phyloP scores from a whole-genome alignment of 1,140 invertebrate species.

The Ceratosolen solmsi region DNA sequence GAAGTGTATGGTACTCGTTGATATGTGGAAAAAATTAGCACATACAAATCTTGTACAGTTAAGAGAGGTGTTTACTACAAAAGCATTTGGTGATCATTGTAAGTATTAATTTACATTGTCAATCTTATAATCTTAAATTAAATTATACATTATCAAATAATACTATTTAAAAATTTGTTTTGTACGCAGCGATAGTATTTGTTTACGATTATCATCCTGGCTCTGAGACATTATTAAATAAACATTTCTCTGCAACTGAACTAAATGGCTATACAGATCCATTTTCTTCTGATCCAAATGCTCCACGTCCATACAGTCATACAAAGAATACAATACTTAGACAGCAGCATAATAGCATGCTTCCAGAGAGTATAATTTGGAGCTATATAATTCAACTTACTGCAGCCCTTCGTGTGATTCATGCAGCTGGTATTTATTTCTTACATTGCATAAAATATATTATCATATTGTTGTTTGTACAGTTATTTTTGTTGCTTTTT shows the following conservation, averaged over 20 bases:
- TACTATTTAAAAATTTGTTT: slow-evolving; percentile 36
- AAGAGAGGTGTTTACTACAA: slow-evolving; percentile 95
- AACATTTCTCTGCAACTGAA: slow-evolving; percentile 85
- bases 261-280: slow-evolving; percentile 85
- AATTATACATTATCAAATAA: neutral
- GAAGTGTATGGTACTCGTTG: slow-evolving; percentile 89
- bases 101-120: slow-evolving; percentile 70
- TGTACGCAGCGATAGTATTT: slow-evolving; percentile 91
- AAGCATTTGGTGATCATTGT: slow-evolving; percentile 97
- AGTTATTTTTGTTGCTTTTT: too few relatives aligned
- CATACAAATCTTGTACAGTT: slow-evolving; percentile 95
- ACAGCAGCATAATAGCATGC: slow-evolving; percentile 81
- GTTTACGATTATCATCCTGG: slow-evolving; percentile 97
- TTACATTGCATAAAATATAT: neutral
- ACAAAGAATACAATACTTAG: slow-evolving; percentile 85
- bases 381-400: slow-evolving; percentile 96
- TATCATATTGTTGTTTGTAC: too few relatives aligned
- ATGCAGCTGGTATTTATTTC: slow-evolving; percentile 79
- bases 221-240: slow-evolving; percentile 88
- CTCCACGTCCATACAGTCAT: slow-evolving; percentile 87
- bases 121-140: neutral
- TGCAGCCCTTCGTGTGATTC: slow-evolving; percentile 93
- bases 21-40: slow-evolving; percentile 94
- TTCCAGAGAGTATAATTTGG: slow-evolving; percentile 95
- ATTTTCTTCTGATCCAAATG: slow-evolving; percentile 87